phyloP scores from a whole-genome alignment of 2,888 invertebrate species.

The Phlogophora meticulosa region DNA sequence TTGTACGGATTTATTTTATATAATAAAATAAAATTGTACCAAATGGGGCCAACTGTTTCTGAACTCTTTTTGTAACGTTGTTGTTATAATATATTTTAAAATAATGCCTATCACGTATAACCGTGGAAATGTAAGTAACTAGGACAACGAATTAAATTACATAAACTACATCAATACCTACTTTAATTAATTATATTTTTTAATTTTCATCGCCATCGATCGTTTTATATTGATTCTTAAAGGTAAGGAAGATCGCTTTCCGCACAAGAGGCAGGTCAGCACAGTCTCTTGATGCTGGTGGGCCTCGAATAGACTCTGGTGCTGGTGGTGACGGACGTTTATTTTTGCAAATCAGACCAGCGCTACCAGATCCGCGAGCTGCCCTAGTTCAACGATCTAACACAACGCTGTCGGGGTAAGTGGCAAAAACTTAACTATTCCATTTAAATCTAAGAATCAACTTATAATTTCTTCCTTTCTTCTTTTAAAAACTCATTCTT shows the following conservation, averaged over 20 bases:
- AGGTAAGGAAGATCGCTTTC: conserved; percentile 88
- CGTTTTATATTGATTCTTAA: conserved; percentile 47
- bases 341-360: conserved; percentile 88
- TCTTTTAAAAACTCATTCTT: background rate
- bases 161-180: conserved; percentile 56
- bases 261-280: conserved; percentile 88
- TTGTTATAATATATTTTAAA: conserved; percentile 68
- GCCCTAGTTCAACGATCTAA: conserved; percentile 86
- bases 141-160: conserved; percentile 20
- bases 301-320: conserved; percentile 75
- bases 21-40: conserved; percentile 69
- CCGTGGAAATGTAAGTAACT: conserved; percentile 87
- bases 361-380: conserved; percentile 83
- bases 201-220: conserved; percentile 28
- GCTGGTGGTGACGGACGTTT: conserved; percentile 83
- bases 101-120: conserved; percentile 87
- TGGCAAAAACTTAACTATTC: background rate
- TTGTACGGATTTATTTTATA: conserved; percentile 84
- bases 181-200: conserved; percentile 25
- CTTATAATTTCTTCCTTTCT: too few relatives aligned
- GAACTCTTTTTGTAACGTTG: conserved; percentile 67
- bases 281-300: conserved; percentile 85
- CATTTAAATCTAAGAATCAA: background rate
- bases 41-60: conserved; percentile 81
- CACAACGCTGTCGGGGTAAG: conserved; percentile 87